Conservation (phyloP, 2,888 invertebrate genomes). For the Coenonympha glycerion region DNA sequence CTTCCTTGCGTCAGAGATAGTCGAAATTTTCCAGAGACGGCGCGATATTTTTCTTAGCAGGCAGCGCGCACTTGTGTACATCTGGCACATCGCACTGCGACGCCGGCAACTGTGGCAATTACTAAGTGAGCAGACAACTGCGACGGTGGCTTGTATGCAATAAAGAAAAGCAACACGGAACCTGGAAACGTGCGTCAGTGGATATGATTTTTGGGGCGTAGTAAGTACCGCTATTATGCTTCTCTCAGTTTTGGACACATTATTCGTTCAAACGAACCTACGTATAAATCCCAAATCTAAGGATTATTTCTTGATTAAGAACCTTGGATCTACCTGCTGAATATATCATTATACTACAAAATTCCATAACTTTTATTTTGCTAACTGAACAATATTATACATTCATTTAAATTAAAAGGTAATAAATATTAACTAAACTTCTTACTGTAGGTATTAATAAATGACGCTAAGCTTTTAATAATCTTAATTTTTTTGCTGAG, state of each 20-base stretch:
- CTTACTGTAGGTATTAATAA: no score
- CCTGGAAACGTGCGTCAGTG: conserved; percentile 23
- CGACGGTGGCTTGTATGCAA: conserved; percentile 58
- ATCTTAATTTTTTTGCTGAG: background rate
- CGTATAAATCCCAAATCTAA: background rate
- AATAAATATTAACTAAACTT: no score
- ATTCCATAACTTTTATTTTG: background rate
- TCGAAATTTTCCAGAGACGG: conserved; percentile 25
- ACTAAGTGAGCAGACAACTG: conserved; percentile 57
- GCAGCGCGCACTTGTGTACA: conserved; percentile 55
- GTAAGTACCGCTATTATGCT: no score
- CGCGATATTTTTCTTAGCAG: conserved; percentile 26
- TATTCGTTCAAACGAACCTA: no score
- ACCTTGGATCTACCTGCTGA: no score
- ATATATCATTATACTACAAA: no score
- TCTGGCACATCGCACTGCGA: conserved; percentile 55
- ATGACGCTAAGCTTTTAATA: no score
- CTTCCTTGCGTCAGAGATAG: background rate
- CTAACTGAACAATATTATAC: no score
- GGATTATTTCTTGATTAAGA: background rate
- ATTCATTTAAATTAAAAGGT: no score
- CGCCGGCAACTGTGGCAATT: conserved; percentile 60
- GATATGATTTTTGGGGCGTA: no score
- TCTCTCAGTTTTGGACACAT: no score
- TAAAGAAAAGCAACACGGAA: conserved; percentile 45